Conservation (phyloP, 2,113 vertebrate genomes). For the Ceyx melanurus region DNA sequence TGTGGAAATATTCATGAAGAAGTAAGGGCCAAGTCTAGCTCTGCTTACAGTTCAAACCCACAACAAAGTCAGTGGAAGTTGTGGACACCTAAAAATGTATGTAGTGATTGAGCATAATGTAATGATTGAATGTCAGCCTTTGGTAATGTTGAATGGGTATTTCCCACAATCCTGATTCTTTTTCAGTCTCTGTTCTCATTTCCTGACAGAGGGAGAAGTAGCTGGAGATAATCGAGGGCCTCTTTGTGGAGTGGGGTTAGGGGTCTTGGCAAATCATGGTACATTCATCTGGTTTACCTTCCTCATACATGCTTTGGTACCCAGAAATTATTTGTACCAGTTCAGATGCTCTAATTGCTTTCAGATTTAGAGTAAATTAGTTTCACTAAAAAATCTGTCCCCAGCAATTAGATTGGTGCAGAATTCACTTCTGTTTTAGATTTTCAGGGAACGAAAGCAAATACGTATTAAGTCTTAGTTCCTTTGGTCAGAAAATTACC, state of each 20-base stretch:
- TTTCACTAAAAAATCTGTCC: constrained; percentile 34
- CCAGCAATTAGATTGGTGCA: constrained; percentile 32
- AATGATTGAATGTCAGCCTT: background rate
- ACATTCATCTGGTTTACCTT: background rate
- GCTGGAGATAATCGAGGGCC: background rate
- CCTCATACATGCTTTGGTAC: background rate
- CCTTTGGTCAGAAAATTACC: constrained; percentile 61
- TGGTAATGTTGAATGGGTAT: background rate
- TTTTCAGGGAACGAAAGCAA: constrained; percentile 32
- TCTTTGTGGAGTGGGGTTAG: background rate
- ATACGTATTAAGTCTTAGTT: background rate
- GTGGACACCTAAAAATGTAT: background rate
- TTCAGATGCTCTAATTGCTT: constrained; percentile 34
- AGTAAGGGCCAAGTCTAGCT: background rate
- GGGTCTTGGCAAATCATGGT: background rate
- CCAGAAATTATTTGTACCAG: constrained; percentile 45
- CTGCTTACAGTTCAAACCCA: background rate
- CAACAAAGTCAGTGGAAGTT: background rate
- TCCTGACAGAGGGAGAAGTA: constrained; percentile 1
- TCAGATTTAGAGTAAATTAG: constrained; percentile 24
- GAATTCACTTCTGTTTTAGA: constrained; percentile 46
- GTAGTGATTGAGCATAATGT: background rate
- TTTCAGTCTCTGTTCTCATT: background rate
- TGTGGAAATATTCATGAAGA: background rate
- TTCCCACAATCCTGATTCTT: background rate